Base-by-base conservation (phyloP, 2,888 invertebrate species). In the Andrena flavipes region DNA sequence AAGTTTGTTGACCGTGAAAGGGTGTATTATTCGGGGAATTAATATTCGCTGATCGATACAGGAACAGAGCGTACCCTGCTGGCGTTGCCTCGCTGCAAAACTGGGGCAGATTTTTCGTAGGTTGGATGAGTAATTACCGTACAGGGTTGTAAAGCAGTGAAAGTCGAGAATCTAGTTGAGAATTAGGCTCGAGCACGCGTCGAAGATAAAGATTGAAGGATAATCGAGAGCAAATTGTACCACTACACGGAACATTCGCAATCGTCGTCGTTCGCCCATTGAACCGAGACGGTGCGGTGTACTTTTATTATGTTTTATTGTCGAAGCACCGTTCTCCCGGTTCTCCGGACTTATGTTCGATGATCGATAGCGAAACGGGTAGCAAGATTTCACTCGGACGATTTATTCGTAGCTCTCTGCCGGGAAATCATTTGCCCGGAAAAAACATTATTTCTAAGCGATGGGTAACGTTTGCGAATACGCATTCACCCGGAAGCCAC, bases 311-410 rank as follows among this genome's bases (percentile, higher is more conserved):
- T 75, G 29, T 65, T 65, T 60, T 42, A 75, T 59, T 20, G 29
- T 33, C 67, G 67, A 72, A 72, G 62, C 26, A 54, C 26, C 48
- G 65, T 29, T 67, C 79, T 56, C 71, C 30, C 48, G 56, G 30
- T 23, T 60, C 68, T 68, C 65, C 0, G 42, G 64, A 51, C 20
- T 70, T 49, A n/a, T 16, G 60, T 20, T 67, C 73, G 67, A 74
- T 77, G 82, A 82, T 82, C 70, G 83, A 82, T 80, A 70, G 70
- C 59, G 76, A 73, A 71, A 65, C 62, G 65, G n/a, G 33, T 23
- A 70, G 29, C 69, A 26, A 67, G 59, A 64, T 26, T 29, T 35
- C 23, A 48, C 56, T 62, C 59, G 72, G 69, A 35, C 70, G 82
- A 85, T 82, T 76, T 72, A 85, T 68, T 74, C 64, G 71, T 2